These are phyloP conservation scores for Trematocara unimaculatum DNA, from an alignment of 2,113 vertebrate genomes.

Conservation along the genomic window DNA sequence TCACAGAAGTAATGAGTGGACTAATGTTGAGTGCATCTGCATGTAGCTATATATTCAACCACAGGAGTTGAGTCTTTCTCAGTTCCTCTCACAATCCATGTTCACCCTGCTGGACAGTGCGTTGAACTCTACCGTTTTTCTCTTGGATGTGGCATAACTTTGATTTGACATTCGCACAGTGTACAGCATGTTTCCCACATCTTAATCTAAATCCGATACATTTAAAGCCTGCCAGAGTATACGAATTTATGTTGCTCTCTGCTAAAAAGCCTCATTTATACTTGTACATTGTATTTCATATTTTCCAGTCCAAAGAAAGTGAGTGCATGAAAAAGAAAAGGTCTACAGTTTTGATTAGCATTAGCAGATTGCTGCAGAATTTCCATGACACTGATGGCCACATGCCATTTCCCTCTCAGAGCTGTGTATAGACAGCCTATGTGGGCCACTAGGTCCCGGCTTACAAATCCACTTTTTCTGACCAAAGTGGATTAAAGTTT, in stretches of 20 bases:
- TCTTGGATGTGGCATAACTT: not conserved
- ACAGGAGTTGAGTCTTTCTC: not conserved
- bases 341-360: not conserved
- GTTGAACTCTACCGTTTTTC: not conserved
- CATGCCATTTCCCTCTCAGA: not conserved
- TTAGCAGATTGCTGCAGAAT: not conserved
- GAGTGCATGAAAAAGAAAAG: not conserved
- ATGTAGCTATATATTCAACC: not conserved
- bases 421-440: slow-evolving; percentile 1
- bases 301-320: not conserved
- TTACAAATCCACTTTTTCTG: slow-evolving; percentile 49
- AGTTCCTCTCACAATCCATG: not conserved
- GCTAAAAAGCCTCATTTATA: not conserved
- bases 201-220: not conserved
- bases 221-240: not conserved
- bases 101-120: not conserved
- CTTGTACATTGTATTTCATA: not conserved
- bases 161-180: not conserved
- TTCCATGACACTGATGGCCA: not conserved
- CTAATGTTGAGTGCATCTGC: not conserved
- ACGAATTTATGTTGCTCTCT: not conserved
- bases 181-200: not conserved
- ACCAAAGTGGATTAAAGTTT: slow-evolving; percentile 59
- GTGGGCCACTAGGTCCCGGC: slow-evolving; percentile 14
- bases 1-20: not conserved